Conservation (phyloP, 2,113 vertebrate genomes). For the Trichomycterus rosablanca region DNA sequence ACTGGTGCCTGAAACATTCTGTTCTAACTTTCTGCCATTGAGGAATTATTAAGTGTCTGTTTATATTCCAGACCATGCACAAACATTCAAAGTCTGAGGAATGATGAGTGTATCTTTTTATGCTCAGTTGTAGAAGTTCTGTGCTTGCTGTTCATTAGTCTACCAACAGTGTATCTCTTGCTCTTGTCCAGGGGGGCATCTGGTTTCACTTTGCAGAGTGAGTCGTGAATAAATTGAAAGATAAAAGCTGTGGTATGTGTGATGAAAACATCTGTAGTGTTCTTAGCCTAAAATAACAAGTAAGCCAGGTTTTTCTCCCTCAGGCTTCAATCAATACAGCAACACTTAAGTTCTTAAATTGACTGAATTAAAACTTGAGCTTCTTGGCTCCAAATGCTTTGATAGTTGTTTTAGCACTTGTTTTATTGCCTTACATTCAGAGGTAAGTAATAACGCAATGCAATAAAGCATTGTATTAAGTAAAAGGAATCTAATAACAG, state of each 20-base stretch:
- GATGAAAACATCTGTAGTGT: constrained; percentile 23
- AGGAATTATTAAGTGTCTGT: constrained; percentile 23
- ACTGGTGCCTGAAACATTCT: constrained; percentile 36
- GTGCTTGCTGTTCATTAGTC: background rate
- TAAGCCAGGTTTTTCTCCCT: background rate
- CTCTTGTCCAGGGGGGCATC: constrained; percentile 14
- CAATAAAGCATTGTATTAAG: too few relatives aligned
- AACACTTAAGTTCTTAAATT: too few relatives aligned
- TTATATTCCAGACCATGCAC: constrained; percentile 3
- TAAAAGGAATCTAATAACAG: too few relatives aligned
- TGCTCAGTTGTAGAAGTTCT: background rate
- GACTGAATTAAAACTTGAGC: too few relatives aligned
- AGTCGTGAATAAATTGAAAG: constrained; percentile 26
- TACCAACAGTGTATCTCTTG: constrained; percentile 4
- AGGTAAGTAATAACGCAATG: too few relatives aligned
- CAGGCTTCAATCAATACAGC: background rate
- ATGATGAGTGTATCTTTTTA: constrained; percentile 21
- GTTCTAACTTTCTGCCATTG: constrained; percentile 26
- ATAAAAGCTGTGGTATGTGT: constrained; percentile 27
- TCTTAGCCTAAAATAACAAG: background rate
- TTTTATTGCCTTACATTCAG: too few relatives aligned
- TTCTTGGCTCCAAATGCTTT: too few relatives aligned
- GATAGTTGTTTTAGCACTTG: too few relatives aligned
- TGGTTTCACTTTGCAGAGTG: constrained; percentile 34
- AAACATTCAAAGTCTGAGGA: constrained; percentile 18